These are phyloP conservation scores for Drosophila pseudoananassae DNA, from an alignment of 1,140 invertebrate species.

Conservation along the genomic window DNA sequence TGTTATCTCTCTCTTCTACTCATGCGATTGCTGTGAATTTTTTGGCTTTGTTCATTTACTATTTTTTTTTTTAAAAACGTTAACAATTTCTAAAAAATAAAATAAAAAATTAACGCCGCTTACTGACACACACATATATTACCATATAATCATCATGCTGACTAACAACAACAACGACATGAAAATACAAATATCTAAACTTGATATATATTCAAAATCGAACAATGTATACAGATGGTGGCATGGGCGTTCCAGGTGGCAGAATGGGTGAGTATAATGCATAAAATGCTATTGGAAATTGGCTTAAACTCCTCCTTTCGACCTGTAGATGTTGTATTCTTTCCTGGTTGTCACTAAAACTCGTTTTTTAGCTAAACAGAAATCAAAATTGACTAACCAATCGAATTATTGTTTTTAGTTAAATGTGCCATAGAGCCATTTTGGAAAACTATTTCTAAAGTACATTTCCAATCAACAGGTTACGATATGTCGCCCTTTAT, in stretches of 20 bases:
- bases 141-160: constrained; percentile 25
- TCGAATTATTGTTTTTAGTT: constrained; percentile 9
- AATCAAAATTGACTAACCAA: constrained; percentile 54
- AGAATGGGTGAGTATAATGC: constrained; percentile 82
- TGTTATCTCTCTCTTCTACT: constrained; percentile 32
- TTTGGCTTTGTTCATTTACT: constrained; percentile 66
- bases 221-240: constrained; percentile 78
- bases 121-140: constrained; percentile 43
- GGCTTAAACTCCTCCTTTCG: constrained; percentile 13
- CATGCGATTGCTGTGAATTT: constrained; percentile 61
- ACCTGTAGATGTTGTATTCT: constrained; percentile 14
- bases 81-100: constrained; percentile 53
- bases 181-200: constrained; percentile 40
- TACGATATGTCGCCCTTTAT: constrained; percentile 99
- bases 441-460: neutral
- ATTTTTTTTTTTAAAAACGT: constrained; percentile 28
- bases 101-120: constrained; percentile 48
- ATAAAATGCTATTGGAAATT: constrained; percentile 43
- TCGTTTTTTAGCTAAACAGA: constrained; percentile 32
- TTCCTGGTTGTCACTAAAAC: constrained; percentile 44
- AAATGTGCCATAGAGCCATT: constrained; percentile 5
- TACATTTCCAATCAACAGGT: constrained; percentile 86
- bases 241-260: constrained; percentile 82
- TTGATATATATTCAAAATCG: constrained; percentile 60
- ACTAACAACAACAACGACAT: constrained; percentile 38